Conservation (phyloP, 2,888 invertebrate genomes). For the Dione vanillae region DNA sequence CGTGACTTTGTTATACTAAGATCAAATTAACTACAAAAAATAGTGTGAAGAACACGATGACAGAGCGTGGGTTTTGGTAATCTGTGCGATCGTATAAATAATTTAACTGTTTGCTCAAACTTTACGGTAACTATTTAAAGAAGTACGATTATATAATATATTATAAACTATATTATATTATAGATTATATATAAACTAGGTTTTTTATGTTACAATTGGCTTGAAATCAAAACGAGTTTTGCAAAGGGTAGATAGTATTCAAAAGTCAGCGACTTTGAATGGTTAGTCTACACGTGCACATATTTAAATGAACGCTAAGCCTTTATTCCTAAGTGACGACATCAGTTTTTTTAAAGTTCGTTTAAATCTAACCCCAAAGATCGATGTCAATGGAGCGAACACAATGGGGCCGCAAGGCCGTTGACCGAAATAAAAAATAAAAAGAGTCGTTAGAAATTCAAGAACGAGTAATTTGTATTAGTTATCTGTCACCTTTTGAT, state of each 20-base stretch:
- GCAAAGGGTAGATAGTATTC: conserved; percentile 32
- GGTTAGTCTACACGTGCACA: conserved; percentile 48
- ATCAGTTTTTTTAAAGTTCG: conserved; percentile 30
- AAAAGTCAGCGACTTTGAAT: conserved; percentile 33
- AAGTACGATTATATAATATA: not conserved
- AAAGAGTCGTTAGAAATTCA: conserved; percentile 61
- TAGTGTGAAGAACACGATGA: conserved; percentile 58
- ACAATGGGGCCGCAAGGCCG: conserved; percentile 72
- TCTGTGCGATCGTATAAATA: conserved; percentile 53
- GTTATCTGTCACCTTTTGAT: conserved; percentile 28
- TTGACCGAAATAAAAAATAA: conserved; percentile 78
- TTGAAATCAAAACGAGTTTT: conserved; percentile 22
- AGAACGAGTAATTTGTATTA: conserved; percentile 65
- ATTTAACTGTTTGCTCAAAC: conserved; percentile 52
- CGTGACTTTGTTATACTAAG: conserved; percentile 54
- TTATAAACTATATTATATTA: too few species aligned
- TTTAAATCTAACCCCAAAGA: conserved; percentile 71
- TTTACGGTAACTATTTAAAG: conserved; percentile 46
- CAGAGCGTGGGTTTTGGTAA: conserved; percentile 63
- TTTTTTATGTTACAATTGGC: conserved; percentile 6
- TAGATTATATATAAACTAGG: not conserved
- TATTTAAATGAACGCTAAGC: conserved; percentile 37
- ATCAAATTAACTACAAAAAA: conserved; percentile 60
- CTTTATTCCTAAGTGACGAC: conserved; percentile 33
- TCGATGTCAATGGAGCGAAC: conserved; percentile 74